These are phyloP conservation scores for Ariopsis seemanni DNA, from an alignment of 2,113 vertebrate genomes.

Conservation along the genomic window DNA sequence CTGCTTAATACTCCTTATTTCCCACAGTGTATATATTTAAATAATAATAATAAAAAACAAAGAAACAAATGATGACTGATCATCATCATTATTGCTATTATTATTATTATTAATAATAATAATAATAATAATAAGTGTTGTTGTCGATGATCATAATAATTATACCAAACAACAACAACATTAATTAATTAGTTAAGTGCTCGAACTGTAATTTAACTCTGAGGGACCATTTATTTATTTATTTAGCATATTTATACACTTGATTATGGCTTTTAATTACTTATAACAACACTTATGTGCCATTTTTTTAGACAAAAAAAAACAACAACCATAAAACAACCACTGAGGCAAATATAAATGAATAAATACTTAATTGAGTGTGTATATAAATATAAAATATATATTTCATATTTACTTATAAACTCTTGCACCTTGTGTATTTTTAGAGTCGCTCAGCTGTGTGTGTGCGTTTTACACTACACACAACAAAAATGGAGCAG, in stretches of 20 bases:
- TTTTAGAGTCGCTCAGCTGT: background rate
- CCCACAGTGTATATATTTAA: too few relatives aligned
- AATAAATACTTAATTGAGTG: background rate
- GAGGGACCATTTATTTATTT: background rate
- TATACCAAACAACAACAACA: too few relatives aligned
- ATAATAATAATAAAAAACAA: background rate
- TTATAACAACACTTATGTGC: background rate
- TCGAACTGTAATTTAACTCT: background rate
- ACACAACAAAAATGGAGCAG: constrained; percentile 43
- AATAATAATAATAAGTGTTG: too few relatives aligned
- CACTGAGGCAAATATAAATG: background rate
- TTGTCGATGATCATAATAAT: too few relatives aligned
- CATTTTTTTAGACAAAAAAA: background rate
- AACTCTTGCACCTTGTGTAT: background rate
- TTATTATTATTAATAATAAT: too few relatives aligned
- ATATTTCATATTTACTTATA: background rate
- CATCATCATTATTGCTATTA: too few relatives aligned
- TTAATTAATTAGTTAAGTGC: background rate
- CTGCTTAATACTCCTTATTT: too few relatives aligned
- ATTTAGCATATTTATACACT: background rate
- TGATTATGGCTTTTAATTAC: background rate
- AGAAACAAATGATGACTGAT: too few relatives aligned
- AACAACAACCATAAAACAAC: background rate
- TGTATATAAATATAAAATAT: background rate
- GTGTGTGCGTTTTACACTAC: constrained; percentile 4